Conservation (phyloP, 53 echinoderm and acorn worm genomes). For the Holothuria leucospilota region DNA sequence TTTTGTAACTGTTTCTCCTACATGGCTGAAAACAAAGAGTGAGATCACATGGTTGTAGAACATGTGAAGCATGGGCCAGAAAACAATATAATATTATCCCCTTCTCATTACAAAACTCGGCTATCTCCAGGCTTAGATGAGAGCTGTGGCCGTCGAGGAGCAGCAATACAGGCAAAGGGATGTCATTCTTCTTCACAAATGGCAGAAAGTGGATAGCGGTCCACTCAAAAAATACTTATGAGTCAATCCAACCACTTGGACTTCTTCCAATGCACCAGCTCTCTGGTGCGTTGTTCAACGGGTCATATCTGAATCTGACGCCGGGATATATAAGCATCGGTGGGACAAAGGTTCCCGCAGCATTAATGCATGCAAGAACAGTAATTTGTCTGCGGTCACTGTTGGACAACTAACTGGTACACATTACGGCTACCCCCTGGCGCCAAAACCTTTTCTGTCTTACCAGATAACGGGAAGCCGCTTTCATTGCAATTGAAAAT, state of each 20-base stretch:
- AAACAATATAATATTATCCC: conserved; percentile 60
- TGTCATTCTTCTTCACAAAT: not conserved
- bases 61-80: conserved; percentile 59
- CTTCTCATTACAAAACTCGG: conserved; percentile 50
- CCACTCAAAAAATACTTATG: conserved; percentile 45
- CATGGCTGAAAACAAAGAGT: too few relatives aligned
- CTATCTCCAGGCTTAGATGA: conserved; percentile 52
- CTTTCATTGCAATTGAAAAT: conserved; percentile 35
- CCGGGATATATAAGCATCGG: conserved; percentile 46
- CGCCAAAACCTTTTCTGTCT: conserved; percentile 25
- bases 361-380: conserved; percentile 36
- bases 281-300: conserved; percentile 28
- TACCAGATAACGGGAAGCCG: conserved; percentile 31
- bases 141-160: conserved; percentile 64
- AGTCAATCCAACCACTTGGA: conserved; percentile 43
- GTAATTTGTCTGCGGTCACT: conserved; percentile 8
- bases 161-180: conserved; percentile 50
- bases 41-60: conserved; percentile 70
- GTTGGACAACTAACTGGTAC: conserved; percentile 34
- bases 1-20: too few relatives aligned
- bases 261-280: conserved; percentile 43
- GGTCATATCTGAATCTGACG: conserved; percentile 44
- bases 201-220: conserved; percentile 41
- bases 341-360: conserved; percentile 11
- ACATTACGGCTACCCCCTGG: conserved; percentile 1